A percentile compares a stretch with the other conserved stretches of the same genome.
phyloP scores from a whole-genome alignment of 1,140 invertebrate genomes.

The Eubasilissa regina region DNA sequence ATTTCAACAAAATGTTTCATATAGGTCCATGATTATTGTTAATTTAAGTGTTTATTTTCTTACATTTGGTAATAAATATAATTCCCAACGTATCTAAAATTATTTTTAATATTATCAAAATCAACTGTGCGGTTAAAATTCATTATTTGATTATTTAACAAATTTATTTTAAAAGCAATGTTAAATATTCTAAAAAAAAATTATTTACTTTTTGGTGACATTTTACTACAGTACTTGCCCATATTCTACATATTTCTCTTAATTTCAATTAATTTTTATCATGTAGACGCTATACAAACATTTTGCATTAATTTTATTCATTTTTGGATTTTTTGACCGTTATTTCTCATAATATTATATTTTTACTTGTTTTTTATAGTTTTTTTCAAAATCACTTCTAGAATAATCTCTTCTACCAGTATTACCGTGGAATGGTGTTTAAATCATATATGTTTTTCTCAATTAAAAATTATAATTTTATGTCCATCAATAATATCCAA shows the following conservation, averaged over 20 bases:
- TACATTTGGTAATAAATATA: not conserved
- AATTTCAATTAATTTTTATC: conserved; percentile 21
- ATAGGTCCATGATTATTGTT: conserved; percentile 12
- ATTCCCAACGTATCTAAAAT: conserved; percentile 1
- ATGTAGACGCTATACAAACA: conserved; percentile 24
- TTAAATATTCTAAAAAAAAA: no score
- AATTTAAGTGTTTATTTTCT: not conserved
- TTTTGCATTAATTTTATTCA: not conserved
- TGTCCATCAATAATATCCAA: not conserved
- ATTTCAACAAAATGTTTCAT: conserved; percentile 16
- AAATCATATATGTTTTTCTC: not conserved
- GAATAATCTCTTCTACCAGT: conserved; percentile 32
- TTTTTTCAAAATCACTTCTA: conserved; percentile 2
- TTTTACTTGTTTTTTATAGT: conserved; percentile 12
- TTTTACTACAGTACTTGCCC: no score
- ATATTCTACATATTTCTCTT: not conserved
- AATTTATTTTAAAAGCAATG: no score
- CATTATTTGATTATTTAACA: no score
- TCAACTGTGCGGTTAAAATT: no score
- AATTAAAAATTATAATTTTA: not conserved
- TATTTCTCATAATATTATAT: not conserved
- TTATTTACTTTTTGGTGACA: no score
- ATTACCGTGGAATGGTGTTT: conserved; percentile 19
- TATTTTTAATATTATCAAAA: not conserved
- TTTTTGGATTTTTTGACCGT: conserved; percentile 17